These are phyloP conservation scores for Nebria salina DNA, from an alignment of 2,888 invertebrate species.

Conservation along the genomic window DNA sequence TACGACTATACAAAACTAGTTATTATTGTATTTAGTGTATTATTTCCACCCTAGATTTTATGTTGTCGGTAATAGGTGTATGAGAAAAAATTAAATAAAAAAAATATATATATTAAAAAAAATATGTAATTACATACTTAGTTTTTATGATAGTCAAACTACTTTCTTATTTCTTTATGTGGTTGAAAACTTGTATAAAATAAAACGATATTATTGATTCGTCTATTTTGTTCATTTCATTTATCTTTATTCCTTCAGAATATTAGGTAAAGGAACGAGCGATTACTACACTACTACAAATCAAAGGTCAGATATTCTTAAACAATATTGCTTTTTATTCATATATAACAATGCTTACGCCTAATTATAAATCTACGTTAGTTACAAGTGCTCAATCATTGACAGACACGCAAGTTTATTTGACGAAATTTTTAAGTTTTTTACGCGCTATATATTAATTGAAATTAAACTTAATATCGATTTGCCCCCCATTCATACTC, in stretches of 20 bases:
- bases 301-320: background rate
- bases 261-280: background rate
- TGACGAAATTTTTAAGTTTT: background rate
- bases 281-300: background rate
- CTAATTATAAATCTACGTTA: background rate
- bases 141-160: constrained; percentile 37
- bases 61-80: constrained; percentile 44
- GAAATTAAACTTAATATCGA: background rate
- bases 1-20: constrained; percentile 17
- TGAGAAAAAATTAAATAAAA: constrained; percentile 38
- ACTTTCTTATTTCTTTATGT: constrained; percentile 43
- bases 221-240: background rate
- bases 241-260: constrained; percentile 22
- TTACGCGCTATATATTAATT: background rate
- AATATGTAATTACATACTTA: constrained; percentile 42
- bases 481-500: background rate
- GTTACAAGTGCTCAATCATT: background rate
- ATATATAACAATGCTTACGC: background rate
- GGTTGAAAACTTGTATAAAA: constrained; percentile 45
- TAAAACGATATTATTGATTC: constrained; percentile 27
- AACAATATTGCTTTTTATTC: background rate
- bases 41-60: constrained; percentile 24
- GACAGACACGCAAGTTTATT: background rate
- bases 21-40: constrained; percentile 44
- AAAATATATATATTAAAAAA: constrained; percentile 40